Percentiles rank a stretch among this genome's conserved stretches.
Evolutionary conservation across 92 coral and sea anemone genomes (phyloP).

Genomic region (Epizoanthus rinbou): DNA sequence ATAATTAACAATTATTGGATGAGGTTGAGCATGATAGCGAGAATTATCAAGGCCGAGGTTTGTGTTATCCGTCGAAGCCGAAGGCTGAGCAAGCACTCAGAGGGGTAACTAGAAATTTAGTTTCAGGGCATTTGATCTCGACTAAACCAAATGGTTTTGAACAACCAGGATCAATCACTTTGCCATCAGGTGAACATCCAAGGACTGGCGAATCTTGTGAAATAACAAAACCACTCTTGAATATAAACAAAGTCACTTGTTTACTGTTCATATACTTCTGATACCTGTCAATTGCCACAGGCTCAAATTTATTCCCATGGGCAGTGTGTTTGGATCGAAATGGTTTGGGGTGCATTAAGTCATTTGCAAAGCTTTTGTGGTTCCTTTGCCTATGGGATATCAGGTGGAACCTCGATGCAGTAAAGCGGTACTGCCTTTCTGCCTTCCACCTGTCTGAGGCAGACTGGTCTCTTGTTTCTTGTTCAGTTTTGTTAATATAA

Average conservation of each 20-base stretch:
- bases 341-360: slow-evolving; percentile 42
- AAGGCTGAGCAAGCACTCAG: slow-evolving; percentile 29
- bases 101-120: slow-evolving; percentile 31
- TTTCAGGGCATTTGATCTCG: slow-evolving; percentile 43
- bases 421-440: slow-evolving; percentile 45
- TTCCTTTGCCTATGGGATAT: slow-evolving; percentile 48
- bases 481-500: background rate
- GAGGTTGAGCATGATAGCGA: too few relatives aligned
- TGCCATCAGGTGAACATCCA: slow-evolving; percentile 60
- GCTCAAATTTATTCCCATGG: slow-evolving; percentile 56
- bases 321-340: slow-evolving; percentile 40
- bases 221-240: slow-evolving; percentile 44
- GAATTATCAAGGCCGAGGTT: too few relatives aligned
- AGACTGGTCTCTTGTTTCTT: slow-evolving; percentile 38
- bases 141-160: slow-evolving; percentile 25
- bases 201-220: slow-evolving; percentile 38
- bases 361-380: slow-evolving; percentile 51
- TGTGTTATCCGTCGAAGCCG: too few relatives aligned
- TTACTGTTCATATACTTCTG: slow-evolving; percentile 47
- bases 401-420: slow-evolving; percentile 46
- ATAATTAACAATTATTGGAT: too few relatives aligned
- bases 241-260: slow-evolving; percentile 29
- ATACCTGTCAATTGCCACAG: slow-evolving; percentile 44
- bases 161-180: slow-evolving; percentile 44
- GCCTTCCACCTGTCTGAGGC: slow-evolving; percentile 48